These are phyloP conservation scores for Ophioninae sp. DNA, from an alignment of 2,888 invertebrate species.

Conservation along the genomic window DNA sequence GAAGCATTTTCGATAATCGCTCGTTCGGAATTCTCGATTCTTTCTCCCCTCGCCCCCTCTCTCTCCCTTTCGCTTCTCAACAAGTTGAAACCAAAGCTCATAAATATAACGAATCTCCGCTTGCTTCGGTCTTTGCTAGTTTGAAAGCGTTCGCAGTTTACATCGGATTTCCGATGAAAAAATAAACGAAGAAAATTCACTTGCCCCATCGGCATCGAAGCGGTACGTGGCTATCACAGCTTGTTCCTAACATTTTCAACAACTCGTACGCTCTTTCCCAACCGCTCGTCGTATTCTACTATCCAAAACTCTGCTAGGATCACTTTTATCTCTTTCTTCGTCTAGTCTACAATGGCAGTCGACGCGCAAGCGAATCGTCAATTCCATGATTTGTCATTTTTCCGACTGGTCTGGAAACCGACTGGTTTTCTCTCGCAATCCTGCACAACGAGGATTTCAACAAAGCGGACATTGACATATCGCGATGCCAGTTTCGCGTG, in stretches of 20 bases:
- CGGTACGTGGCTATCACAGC: conserved; percentile 66
- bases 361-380: conserved; percentile 47
- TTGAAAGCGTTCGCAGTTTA: too few relatives aligned
- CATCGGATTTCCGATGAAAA: neutral
- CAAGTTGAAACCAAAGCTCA: too few relatives aligned
- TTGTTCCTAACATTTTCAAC: conserved; percentile 60
- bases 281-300: conserved; percentile 17
- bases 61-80: too few relatives aligned
- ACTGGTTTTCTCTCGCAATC: conserved; percentile 11
- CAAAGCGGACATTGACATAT: neutral
- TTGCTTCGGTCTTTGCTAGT: too few relatives aligned
- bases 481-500: conserved; percentile 14
- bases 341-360: conserved; percentile 57
- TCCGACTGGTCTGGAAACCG: neutral
- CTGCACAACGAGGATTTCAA: conserved; percentile 17
- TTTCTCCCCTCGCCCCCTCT: too few relatives aligned
- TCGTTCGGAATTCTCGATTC: too few relatives aligned
- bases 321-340: conserved; percentile 10
- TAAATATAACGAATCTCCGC: too few relatives aligned
- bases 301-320: conserved; percentile 15
- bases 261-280: conserved; percentile 30
- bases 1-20: too few relatives aligned
- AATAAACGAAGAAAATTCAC: conserved; percentile 21
- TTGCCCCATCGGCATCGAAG: conserved; percentile 49
- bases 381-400: conserved; percentile 27